These are phyloP conservation scores for Coenonympha glycerion DNA, from an alignment of 2,888 invertebrate genomes.

Conservation along the genomic window DNA sequence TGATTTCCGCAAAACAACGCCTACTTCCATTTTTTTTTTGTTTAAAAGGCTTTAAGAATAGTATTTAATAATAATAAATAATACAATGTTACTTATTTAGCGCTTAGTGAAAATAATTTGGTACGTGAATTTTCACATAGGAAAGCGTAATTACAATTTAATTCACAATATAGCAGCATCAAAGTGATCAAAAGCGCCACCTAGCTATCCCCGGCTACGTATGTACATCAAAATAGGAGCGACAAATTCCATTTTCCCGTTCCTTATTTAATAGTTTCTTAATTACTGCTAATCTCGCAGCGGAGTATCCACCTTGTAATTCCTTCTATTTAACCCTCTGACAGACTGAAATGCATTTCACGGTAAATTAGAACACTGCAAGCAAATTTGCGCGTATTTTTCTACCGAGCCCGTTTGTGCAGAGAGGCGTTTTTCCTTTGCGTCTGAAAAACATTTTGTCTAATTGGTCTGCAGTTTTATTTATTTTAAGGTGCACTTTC, in stretches of 20 bases:
- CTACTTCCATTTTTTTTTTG: too few relatives aligned
- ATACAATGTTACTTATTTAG: too few relatives aligned
- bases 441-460: slow-evolving; percentile 21
- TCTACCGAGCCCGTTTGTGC: slow-evolving; percentile 14
- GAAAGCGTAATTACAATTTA: too few relatives aligned
- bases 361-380: slow-evolving; percentile 27
- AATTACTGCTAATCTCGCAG: slow-evolving; percentile 55
- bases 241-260: slow-evolving; percentile 33
- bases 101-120: too few relatives aligned
- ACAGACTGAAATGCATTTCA: slow-evolving; percentile 27
- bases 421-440: slow-evolving; percentile 26
- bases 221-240: slow-evolving; percentile 27
- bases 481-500: slow-evolving; percentile 22
- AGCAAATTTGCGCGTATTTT: slow-evolving; percentile 23
- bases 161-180: neutral
- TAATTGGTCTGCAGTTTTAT: slow-evolving; percentile 25
- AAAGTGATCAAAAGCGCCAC: neutral
- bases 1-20: too few relatives aligned
- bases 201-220: too few relatives aligned
- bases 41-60: too few relatives aligned
- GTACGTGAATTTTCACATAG: too few relatives aligned
- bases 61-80: too few relatives aligned
- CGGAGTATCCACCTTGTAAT: slow-evolving; percentile 49
- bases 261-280: slow-evolving; percentile 54
- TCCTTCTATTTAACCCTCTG: slow-evolving; percentile 43